A percentile compares a stretch with the other conserved stretches of the same genome.
Conservation (phyloP, 1,140 invertebrate species). For the Drosophila equinoxialis region DNA sequence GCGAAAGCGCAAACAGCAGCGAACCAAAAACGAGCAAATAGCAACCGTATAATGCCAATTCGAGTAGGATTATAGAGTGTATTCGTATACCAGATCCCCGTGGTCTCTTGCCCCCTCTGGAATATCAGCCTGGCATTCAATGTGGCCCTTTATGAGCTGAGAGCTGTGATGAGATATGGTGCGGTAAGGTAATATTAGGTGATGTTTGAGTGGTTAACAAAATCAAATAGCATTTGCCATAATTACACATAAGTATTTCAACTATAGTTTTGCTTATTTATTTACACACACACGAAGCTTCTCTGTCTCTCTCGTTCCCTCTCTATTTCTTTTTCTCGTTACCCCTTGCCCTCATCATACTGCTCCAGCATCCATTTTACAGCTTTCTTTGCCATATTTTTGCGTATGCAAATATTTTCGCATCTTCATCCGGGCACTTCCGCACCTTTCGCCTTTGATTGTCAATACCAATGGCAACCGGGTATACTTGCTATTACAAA, state of each 20-base stretch:
- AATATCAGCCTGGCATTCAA: no score
- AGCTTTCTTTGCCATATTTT: conserved; percentile 51
- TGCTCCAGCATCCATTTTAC: neutral
- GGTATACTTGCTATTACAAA: neutral
- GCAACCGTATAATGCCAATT: neutral
- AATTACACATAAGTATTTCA: conserved; percentile 62
- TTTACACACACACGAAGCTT: conserved; percentile 21
- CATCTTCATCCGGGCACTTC: conserved; percentile 50
- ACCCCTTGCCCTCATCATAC: no score
- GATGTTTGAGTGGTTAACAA: conserved; percentile 26
- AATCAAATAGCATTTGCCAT: conserved; percentile 62
- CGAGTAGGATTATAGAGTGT: no score
- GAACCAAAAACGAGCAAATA: conserved; percentile 56
- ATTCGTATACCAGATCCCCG: neutral
- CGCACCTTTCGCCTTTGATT: conserved; percentile 50
- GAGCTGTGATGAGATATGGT: neutral
- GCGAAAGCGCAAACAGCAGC: conserved; percentile 58
- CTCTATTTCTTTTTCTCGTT: neutral
- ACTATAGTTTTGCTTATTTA: conserved; percentile 60
- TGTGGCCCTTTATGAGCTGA: neutral
- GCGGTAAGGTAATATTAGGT: neutral
- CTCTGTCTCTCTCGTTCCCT: neutral
- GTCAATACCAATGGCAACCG: neutral
- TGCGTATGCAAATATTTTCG: conserved; percentile 57
- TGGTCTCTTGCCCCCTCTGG: neutral